These are phyloP conservation scores for Esperia sulphurella DNA, from an alignment of 2,888 invertebrate genomes.

Conservation along the genomic window DNA sequence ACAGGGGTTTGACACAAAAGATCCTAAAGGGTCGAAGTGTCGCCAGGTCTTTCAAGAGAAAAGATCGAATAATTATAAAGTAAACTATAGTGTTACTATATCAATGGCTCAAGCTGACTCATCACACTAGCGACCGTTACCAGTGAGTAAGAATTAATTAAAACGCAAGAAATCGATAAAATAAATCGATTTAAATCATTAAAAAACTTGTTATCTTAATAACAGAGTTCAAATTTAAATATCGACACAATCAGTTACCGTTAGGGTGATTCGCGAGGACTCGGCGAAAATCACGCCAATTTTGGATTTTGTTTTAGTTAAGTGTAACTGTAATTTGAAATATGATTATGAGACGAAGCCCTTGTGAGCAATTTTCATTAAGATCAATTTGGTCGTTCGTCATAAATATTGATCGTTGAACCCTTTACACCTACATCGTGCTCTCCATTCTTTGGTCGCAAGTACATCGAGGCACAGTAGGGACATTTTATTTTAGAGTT, in stretches of 20 bases:
- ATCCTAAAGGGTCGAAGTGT: too few species aligned
- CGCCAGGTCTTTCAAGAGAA: too few species aligned
- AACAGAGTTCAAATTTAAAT: constrained; percentile 35
- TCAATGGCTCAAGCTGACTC: constrained; percentile 50
- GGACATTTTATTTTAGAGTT: too few species aligned
- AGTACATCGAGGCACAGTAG: too few species aligned
- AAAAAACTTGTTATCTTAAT: constrained; percentile 27
- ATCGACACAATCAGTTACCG: constrained; percentile 34
- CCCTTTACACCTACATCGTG: not conserved
- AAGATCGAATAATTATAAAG: too few species aligned
- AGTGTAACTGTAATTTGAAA: constrained; percentile 33
- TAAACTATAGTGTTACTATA: constrained; percentile 5
- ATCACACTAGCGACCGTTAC: constrained; percentile 51
- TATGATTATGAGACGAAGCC: constrained; percentile 17
- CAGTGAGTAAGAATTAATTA: constrained; percentile 74
- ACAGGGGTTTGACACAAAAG: too few species aligned
- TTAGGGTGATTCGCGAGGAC: constrained; percentile 44
- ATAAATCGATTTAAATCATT: constrained; percentile 25
- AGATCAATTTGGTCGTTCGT: not conserved
- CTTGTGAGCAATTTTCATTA: constrained; percentile 3
- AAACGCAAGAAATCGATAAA: constrained; percentile 50
- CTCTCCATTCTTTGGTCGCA: too few species aligned
- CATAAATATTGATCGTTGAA: not conserved
- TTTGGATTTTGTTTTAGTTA: constrained; percentile 57
- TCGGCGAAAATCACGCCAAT: constrained; percentile 55